Evolutionary conservation across 2,113 vertebrate species (phyloP).

Genomic region (Heterotilapia buettikoferi): DNA sequence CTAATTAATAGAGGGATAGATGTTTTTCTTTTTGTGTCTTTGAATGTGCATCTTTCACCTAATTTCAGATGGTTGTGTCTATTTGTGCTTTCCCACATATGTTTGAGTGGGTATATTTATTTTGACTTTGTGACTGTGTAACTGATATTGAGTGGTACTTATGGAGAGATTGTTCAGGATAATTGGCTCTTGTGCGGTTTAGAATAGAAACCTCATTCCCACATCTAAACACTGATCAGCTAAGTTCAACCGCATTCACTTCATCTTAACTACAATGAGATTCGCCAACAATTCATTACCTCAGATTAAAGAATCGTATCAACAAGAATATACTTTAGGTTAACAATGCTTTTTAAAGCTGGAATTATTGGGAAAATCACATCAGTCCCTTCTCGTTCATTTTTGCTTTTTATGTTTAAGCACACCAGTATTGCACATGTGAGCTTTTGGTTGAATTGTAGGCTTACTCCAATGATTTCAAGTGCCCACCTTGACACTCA

Average conservation of each 20-base stretch:
- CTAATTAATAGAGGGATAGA: not conserved
- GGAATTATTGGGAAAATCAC: not conserved
- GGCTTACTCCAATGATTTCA: not conserved
- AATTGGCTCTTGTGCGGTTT: slow-evolving; percentile 7
- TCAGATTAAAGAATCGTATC: not conserved
- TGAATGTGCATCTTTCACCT: not conserved
- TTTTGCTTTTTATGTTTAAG: not conserved
- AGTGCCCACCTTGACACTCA: not conserved
- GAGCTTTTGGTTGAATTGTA: not conserved
- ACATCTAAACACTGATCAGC: not conserved
- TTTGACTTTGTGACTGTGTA: slow-evolving; percentile 21
- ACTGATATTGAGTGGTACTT: slow-evolving; percentile 16
- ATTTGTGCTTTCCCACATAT: not conserved
- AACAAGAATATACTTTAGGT: not conserved
- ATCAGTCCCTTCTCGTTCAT: not conserved
- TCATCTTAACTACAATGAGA: not conserved
- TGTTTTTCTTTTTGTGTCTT: not conserved
- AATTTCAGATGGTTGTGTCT: not conserved
- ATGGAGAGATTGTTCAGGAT: slow-evolving; percentile 8
- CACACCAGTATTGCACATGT: not conserved
- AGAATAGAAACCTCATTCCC: not conserved
- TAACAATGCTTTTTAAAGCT: not conserved
- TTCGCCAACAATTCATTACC: not conserved
- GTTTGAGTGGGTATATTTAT: slow-evolving; percentile 1
- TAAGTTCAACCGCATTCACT: not conserved